phyloP scores from a whole-genome alignment of 2,888 invertebrate species.

The Neoascia interrupta region DNA sequence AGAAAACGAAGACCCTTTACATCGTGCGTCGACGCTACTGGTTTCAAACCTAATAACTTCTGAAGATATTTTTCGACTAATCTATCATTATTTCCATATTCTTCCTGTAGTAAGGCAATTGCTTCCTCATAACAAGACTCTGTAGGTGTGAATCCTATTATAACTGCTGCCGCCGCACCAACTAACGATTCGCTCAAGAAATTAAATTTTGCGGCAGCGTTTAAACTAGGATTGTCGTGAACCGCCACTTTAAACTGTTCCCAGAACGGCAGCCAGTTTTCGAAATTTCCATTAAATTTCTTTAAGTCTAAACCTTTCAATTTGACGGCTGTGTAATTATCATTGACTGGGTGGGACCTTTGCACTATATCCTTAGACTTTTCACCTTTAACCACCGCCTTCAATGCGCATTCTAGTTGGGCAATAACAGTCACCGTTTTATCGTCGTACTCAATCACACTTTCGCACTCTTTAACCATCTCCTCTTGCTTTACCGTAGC shows the following conservation, averaged over 20 bases:
- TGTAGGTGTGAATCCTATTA: conserved; percentile 48
- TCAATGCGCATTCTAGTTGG: background rate
- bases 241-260: conserved; percentile 53
- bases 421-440: background rate
- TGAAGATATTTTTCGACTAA: conserved; percentile 50
- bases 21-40: conserved; percentile 22
- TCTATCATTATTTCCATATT: conserved; percentile 53
- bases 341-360: too few species aligned
- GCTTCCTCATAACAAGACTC: conserved; percentile 56
- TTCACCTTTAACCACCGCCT: background rate
- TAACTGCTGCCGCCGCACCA: conserved; percentile 34
- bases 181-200: conserved; percentile 42
- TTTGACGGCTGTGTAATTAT: conserved; percentile 10
- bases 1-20: conserved; percentile 17
- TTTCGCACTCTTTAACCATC: background rate
- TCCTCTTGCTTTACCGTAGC: background rate
- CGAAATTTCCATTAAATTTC: conserved; percentile 51
- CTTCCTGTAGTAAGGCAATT: conserved; percentile 32
- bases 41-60: conserved; percentile 30
- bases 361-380: background rate
- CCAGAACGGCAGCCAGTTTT: conserved; percentile 61
- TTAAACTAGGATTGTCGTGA: conserved; percentile 40
- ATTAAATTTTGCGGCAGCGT: conserved; percentile 44
- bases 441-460: background rate
- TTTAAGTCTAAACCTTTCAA: conserved; percentile 45